Conservation (phyloP, 2,797 vertebrate species). For the Esox masquinongy region DNA sequence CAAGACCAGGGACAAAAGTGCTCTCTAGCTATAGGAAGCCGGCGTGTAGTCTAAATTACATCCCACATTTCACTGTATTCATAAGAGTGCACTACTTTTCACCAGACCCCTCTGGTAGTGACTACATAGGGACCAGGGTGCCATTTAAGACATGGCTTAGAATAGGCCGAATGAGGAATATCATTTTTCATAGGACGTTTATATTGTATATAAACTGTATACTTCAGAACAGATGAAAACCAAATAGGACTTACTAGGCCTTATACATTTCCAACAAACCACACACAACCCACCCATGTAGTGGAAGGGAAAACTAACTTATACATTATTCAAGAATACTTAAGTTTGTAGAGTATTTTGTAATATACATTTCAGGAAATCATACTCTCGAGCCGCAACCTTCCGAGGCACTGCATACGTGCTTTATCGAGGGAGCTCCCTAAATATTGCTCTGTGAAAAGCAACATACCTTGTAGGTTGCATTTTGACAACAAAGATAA, state of each 20-base stretch:
- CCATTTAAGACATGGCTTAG: background rate
- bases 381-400: no score
- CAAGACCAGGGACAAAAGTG: background rate
- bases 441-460: no score
- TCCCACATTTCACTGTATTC: background rate
- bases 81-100: background rate
- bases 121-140: background rate
- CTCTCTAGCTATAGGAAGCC: background rate
- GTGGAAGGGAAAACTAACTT: background rate
- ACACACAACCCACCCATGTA: background rate
- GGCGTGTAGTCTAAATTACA: background rate
- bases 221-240: conserved; percentile 33
- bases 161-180: conserved; percentile 17
- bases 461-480: no score
- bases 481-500: no score
- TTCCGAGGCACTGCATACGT: no score
- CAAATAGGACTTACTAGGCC: conserved; percentile 9
- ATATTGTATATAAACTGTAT: conserved; percentile 30
- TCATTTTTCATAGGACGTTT: conserved; percentile 39
- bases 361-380: no score
- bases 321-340: no score
- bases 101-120: background rate
- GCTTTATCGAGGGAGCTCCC: no score
- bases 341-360: no score
- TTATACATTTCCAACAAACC: conserved; percentile 3